These are phyloP conservation scores for Macaca fascicularis DNA, from an alignment of 2,113 vertebrate species.

Conservation along the genomic window T2T-MFA8v1.1 NC_088375.1:230553001-230553500, in stretches of 20 bases:
- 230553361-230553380: too few relatives aligned
- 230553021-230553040: background rate
- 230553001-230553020: background rate
- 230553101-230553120: fast-evolving
- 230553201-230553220: too few relatives aligned
- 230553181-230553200: fast-evolving
- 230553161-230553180: fast-evolving
- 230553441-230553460: too few relatives aligned
- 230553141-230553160: too few relatives aligned
- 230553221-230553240: fast-evolving
- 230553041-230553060: background rate
- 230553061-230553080: background rate
- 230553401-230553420: too few relatives aligned
- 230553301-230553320: too few relatives aligned
- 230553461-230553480: too few relatives aligned
- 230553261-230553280: fast-evolving
- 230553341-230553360: too few relatives aligned
- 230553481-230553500: fast-evolving
- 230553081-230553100: fast-evolving
- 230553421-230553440: too few relatives aligned
- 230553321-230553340: fast-evolving
- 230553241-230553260: too few relatives aligned
- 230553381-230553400: too few relatives aligned
- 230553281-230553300: fast-evolving
- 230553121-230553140: background rate